Evolutionary conservation across 2,888 invertebrate species (phyloP), one percentile per base, ranked within the genome.

Genomic region (Athripsodes cinereus): DNA sequence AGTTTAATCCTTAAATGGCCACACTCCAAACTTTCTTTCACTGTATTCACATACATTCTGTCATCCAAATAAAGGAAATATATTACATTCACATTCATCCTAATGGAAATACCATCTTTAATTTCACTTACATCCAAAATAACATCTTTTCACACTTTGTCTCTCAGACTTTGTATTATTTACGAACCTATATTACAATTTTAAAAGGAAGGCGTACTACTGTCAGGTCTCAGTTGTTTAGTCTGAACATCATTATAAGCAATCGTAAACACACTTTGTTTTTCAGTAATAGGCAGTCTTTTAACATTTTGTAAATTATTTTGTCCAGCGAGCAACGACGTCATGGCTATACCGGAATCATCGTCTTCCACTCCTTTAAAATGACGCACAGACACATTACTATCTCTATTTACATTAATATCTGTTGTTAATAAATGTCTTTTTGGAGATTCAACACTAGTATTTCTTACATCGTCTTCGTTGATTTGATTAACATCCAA

Each of bases 211-310:
- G 90, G 88, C 5, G 88, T 86, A 66, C 87, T 87, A 70, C 89
- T 91, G 64, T 90, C 90, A 18, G 90, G 86, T 67, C 88, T 76
- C 55, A 92, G 76, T 69, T 90, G 89, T 68, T 88, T 88, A 1
- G 92, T 92, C 65, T 91, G 88, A 67, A 94, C 90, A 68, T 93
- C 93, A 68, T 90, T 91, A 69, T 94, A 95, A 1, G 93, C 93
- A 65, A 95, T 95, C 6, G 92, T 92, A 69, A 95, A 95, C 22
- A 95, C 87, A 69, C 93, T 94, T 70, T 94, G 93, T 75, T 94
- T 95, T 68, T 93, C 92, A 2, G 87, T 85, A 61, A 87, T 87
- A 18, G 85, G 83, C 66, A 87, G 80, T 62, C 85, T 76, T 62
- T 82, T 81, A 8, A 82, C 79, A 67, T 82, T 80, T 60, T 79